Base-by-base conservation (phyloP, 2,888 invertebrate species). In the Heteropelma amictum region DNA sequence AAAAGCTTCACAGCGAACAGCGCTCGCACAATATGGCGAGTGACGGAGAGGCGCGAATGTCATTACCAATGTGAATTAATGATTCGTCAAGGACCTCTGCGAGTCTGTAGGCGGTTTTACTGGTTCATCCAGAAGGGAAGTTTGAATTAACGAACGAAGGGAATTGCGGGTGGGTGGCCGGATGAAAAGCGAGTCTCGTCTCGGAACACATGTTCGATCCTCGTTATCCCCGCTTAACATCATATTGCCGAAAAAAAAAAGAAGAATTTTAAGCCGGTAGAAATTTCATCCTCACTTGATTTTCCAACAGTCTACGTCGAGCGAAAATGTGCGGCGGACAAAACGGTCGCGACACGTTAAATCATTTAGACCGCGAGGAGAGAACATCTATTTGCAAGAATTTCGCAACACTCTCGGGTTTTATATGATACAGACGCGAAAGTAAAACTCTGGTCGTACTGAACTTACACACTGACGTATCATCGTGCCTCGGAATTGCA, bases 51-150 rank as follows among this genome's bases (percentile, higher is more conserved):
- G 28, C 61, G 65, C 58, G 61, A 76, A 76, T 76, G 70, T 76
- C 72, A 76, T 71, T 75, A 75, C 67, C 75, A 76, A 71, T 67
- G 61, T 67, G 72, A 72, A 72, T 76, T 68, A 76, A 76, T 76
- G 72, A 72, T 72, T 56, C 60, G 67, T 58, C 75, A 76, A 76
- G 75, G 70, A 72, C 72, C 56, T 26, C 51, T 23, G 23, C 64
- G 14, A 61, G 40, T 38, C 19, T 26, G 69, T 68, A 58, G 70
- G 56, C 54, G 53, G 42, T 58, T 49, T 45, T n/a, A 45, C 60
- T 30, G 45, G 60, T n/a, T 60, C 49, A 45, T 49, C 47, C 49
- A 38, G 65, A 53, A 42, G n/a, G n/a, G 53, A 38, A 54, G 65
- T 40, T 54, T 33, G 33, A 54, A 54, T 53, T 53, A n/a, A 42